phyloP scores from a whole-genome alignment of 2,888 invertebrate species.

The Celastrina argiolus region DNA sequence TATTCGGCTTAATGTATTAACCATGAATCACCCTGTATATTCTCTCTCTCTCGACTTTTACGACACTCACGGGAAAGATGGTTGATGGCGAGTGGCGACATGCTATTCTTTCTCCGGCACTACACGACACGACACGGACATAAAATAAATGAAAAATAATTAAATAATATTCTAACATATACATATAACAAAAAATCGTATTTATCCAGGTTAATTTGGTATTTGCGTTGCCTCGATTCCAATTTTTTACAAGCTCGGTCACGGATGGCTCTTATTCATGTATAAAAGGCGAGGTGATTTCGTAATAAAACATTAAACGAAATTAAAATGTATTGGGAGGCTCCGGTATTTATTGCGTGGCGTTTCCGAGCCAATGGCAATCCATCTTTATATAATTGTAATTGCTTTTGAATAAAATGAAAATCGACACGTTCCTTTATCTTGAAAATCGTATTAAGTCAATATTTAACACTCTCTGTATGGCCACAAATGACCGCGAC shows the following conservation, averaged over 20 bases:
- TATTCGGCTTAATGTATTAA: too few relatives aligned
- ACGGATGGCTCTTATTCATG: not conserved
- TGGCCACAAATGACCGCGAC: too few relatives aligned
- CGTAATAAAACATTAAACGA: constrained; percentile 3
- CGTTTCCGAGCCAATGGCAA: not conserved
- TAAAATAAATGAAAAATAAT: too few relatives aligned
- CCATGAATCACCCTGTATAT: too few relatives aligned
- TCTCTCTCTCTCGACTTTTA: too few relatives aligned
- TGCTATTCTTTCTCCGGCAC: too few relatives aligned
- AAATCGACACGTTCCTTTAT: not conserved
- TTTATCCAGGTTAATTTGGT: not conserved
- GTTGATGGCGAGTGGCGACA: too few relatives aligned
- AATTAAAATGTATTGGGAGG: constrained; percentile 7
- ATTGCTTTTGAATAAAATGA: not conserved
- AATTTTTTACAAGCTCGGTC: constrained; percentile 8
- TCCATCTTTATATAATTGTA: constrained; percentile 3
- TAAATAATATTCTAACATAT: too few relatives aligned
- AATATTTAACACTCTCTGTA: not conserved
- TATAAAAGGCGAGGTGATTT: constrained; percentile 3
- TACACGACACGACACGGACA: too few relatives aligned
- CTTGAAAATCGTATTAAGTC: not conserved
- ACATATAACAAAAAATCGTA: too few relatives aligned
- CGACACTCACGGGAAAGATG: too few relatives aligned
- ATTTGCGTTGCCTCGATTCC: not conserved
- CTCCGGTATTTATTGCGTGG: constrained; percentile 3